These are phyloP conservation scores for Portunus trituberculatus DNA, from an alignment of 1,140 invertebrate species.

Conservation along the genomic window DNA sequence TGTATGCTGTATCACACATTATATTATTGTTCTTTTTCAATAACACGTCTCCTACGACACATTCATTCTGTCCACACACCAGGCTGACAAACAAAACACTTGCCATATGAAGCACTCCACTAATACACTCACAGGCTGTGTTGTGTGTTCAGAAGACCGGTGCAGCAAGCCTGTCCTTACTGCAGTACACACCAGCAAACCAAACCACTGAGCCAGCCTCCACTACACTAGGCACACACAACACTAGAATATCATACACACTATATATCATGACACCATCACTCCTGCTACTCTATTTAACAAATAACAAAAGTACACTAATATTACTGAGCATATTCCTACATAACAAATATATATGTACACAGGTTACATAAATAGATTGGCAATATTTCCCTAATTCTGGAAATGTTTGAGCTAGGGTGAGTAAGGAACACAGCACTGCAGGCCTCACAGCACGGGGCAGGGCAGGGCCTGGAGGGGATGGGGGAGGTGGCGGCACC, in stretches of 20 bases:
- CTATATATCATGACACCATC: background rate
- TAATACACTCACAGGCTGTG: background rate
- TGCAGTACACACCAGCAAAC: background rate
- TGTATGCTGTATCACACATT: too few species aligned
- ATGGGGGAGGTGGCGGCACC: too few species aligned
- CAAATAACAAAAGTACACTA: background rate
- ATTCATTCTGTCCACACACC: too few species aligned
- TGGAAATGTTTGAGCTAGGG: constrained; percentile 8
- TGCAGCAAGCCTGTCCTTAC: background rate
- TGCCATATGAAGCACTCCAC: too few species aligned
- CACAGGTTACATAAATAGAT: background rate
- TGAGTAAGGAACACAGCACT: background rate
- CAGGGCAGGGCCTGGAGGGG: background rate
- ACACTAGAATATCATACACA: background rate
- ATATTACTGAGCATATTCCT: background rate
- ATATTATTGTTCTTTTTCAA: too few species aligned
- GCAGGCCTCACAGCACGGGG: background rate
- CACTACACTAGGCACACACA: too few species aligned
- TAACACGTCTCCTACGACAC: too few species aligned
- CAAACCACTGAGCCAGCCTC: background rate
- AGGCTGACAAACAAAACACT: too few species aligned
- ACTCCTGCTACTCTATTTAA: background rate
- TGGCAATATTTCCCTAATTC: background rate
- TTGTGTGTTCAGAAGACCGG: background rate
- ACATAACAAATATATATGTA: background rate